phyloP scores from a whole-genome alignment of 1,140 invertebrate species.

The Eubasilissa regina region DNA sequence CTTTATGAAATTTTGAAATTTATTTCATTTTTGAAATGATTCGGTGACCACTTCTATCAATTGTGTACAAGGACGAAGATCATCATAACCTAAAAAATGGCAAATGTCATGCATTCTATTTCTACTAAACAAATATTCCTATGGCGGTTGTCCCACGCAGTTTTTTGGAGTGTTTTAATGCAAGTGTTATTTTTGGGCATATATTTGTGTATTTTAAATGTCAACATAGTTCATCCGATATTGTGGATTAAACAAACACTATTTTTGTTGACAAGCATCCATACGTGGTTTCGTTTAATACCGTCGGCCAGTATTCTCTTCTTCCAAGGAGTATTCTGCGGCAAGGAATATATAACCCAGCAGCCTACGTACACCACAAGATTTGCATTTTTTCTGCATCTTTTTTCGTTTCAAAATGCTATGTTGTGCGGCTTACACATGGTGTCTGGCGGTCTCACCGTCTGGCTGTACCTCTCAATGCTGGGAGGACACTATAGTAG shows the following conservation, averaged over 20 bases:
- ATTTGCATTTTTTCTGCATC: constrained; percentile 74
- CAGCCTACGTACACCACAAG: constrained; percentile 73
- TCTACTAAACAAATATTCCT: constrained; percentile 49
- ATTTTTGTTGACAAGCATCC: constrained; percentile 67
- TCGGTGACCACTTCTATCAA: neutral
- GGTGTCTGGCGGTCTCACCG: constrained; percentile 74
- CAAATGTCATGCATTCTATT: constrained; percentile 27
- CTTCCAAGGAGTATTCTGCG: constrained; percentile 72
- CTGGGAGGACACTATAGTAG: constrained; percentile 71
- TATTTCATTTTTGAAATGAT: neutral
- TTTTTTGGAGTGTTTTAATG: constrained; percentile 66
- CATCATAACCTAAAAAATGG: constrained; percentile 37
- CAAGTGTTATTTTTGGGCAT: constrained; percentile 70
- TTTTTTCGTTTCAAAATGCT: constrained; percentile 76
- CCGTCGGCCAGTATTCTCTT: constrained; percentile 69
- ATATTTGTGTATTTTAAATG: constrained; percentile 69
- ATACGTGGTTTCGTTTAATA: constrained; percentile 70
- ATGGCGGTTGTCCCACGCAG: constrained; percentile 33
- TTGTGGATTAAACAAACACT: constrained; percentile 69
- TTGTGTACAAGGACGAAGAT: neutral
- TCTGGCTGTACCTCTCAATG: constrained; percentile 77
- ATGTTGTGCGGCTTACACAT: constrained; percentile 74
- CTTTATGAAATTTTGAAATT: neutral
- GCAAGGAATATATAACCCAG: constrained; percentile 71
- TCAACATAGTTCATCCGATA: constrained; percentile 68